Base-by-base conservation (phyloP, 2,113 vertebrate species). In the Nyctibius bracteatus region DNA sequence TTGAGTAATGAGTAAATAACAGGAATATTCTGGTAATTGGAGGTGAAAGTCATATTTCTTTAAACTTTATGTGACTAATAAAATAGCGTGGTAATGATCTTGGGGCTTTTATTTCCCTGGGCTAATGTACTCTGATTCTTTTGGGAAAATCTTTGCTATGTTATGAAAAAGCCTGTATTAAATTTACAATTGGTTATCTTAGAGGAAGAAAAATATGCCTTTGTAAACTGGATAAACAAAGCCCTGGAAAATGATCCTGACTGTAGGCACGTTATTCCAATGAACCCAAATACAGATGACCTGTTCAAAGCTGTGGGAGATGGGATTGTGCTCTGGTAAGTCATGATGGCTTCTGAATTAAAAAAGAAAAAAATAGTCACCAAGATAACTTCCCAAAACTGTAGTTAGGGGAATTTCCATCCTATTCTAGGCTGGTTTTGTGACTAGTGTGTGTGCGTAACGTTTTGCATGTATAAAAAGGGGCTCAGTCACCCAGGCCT, bases 131-230 rank as follows among this genome's bases (percentile, higher is more conserved):
- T 7, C 23, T 43, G 30, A 10, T 58, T 84, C 14, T 81, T 83
- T 41, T 57, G 37, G 49, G 80, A 35, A 88, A 62, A 59, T 55
- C 31, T 91, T 55, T 71, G 54, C 68, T 74, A 5, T 77, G 19
- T 74, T 91, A 10, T 79, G 30, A 91, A 78, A 46, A 83, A 71
- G 21, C 7, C 35, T 92, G 46, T 86, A 35, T 88, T 95, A 78
- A 94, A 83, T 57, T 87, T 86, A 75, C 8, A 7, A 72, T 86
- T 81, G 61, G 7, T 75, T 92, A 5, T 91, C 96, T 90, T 97
- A 99, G 99, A 99, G 98, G 98, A 99, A 97, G 99, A 99, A 97
- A 99, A 99, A 94, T 99, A 98, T 15, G 99, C 99, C 83, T 99
- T 99, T 74, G 98, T 99, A 75, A 99, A 99, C 98, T 99, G 99